Evolutionary conservation across 2,888 invertebrate genomes (phyloP).

Genomic region (Corythucha ciliata): DNA sequence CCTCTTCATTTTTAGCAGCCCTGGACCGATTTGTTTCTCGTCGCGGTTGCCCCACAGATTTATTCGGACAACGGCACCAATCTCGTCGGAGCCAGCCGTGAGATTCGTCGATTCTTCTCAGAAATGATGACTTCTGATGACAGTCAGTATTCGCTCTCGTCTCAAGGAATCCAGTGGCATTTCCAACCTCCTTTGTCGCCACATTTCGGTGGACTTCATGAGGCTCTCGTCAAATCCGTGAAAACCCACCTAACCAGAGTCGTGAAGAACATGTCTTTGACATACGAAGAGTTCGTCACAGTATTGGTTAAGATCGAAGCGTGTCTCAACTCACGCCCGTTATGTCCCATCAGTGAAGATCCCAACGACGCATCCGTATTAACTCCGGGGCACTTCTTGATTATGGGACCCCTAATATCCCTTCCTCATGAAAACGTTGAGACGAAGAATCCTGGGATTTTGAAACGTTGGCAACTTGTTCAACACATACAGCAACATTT

Average conservation of each 20-base stretch:
- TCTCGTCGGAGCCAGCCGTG: slow-evolving; percentile 37
- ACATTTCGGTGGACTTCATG: slow-evolving; percentile 38
- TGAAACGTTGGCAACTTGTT: too few species aligned
- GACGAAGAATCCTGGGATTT: too few species aligned
- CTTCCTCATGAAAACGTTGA: too few species aligned
- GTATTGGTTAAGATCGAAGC: slow-evolving; percentile 35
- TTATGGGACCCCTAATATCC: slow-evolving; percentile 30
- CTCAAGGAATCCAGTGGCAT: slow-evolving; percentile 25
- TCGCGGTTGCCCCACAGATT: slow-evolving; percentile 36
- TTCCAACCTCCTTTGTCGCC: slow-evolving; percentile 33
- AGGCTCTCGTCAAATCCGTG: slow-evolving; percentile 36
- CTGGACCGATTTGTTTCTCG: slow-evolving; percentile 37
- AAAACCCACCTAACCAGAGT: slow-evolving; percentile 35
- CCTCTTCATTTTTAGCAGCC: slow-evolving; percentile 37
- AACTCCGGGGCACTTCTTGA: slow-evolving; percentile 38
- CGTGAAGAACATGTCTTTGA: slow-evolving; percentile 29
- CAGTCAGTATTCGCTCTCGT: slow-evolving; percentile 37
- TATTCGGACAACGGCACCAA: slow-evolving; percentile 39
- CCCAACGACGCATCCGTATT: slow-evolving; percentile 32
- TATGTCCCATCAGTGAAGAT: slow-evolving; percentile 33
- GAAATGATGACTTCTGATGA: not conserved
- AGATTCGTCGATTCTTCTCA: slow-evolving; percentile 2
- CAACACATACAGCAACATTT: too few species aligned
- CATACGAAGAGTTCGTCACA: slow-evolving; percentile 36
- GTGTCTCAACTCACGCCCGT: slow-evolving; percentile 36